Conservation (phyloP, 2,797 vertebrate species). For the Sebastes iracundus region DNA sequence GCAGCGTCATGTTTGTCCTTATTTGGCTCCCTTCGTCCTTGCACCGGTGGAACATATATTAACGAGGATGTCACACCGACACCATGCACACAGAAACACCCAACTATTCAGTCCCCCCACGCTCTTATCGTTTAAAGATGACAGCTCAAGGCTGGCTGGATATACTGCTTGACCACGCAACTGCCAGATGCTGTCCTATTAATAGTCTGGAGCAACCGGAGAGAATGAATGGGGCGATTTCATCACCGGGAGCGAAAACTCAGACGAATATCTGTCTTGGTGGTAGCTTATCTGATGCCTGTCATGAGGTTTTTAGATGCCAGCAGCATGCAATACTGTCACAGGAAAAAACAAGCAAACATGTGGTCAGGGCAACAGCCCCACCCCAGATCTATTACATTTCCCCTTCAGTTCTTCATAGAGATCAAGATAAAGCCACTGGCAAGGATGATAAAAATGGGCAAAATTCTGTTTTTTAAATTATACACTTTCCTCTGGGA, state of each 20-base stretch:
- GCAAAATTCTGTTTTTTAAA: not conserved
- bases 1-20: conserved; percentile 67
- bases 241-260: conserved; percentile 14
- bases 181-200: conserved; percentile 65
- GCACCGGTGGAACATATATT: conserved; percentile 50
- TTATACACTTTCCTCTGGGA: not conserved
- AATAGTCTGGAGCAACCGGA: conserved; percentile 38
- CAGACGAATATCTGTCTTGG: conserved; percentile 15
- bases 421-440: not conserved
- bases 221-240: conserved; percentile 40
- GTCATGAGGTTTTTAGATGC: conserved; percentile 22
- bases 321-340: conserved; percentile 1
- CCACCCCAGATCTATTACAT: not conserved
- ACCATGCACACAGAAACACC: conserved; percentile 33
- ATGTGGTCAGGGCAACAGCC: not conserved
- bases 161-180: conserved; percentile 58
- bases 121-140: conserved; percentile 57
- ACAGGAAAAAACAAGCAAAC: not conserved
- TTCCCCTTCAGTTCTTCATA: not conserved
- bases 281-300: not conserved
- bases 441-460: not conserved
- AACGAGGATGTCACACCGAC: conserved; percentile 45
- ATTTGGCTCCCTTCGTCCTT: conserved; percentile 62
- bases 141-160: conserved; percentile 62
- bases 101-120: conserved; percentile 44